Evolutionary conservation across 2,888 invertebrate species (phyloP).

Genomic region (Himalopsyche kuldschensis): DNA sequence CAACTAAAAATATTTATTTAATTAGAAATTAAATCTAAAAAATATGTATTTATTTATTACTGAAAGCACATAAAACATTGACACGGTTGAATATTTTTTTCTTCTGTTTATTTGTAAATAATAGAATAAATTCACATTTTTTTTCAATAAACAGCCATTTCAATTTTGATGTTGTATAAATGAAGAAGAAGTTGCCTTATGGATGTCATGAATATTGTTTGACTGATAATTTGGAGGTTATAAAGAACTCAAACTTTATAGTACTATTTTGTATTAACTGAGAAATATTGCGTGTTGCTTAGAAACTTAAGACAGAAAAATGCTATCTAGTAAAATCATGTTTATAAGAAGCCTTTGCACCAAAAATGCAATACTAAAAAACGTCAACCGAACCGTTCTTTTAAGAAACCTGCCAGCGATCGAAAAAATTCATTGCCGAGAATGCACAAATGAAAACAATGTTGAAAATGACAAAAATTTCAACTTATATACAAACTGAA

Average conservation of each 20-base stretch:
- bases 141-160: background rate
- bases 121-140: too few relatives aligned
- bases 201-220: background rate
- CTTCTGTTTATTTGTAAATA: too few relatives aligned
- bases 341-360: background rate
- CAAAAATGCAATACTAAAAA: background rate
- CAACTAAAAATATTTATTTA: too few relatives aligned
- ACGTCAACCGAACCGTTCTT: background rate
- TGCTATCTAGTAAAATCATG: background rate
- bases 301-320: background rate
- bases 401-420: background rate
- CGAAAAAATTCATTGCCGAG: background rate
- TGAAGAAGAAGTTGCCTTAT: background rate
- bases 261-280: background rate
- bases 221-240: background rate
- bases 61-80: too few relatives aligned
- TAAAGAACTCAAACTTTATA: background rate
- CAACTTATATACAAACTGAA: conserved; percentile 47
- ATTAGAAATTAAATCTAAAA: too few relatives aligned
- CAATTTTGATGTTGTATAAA: background rate
- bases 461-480: conserved; percentile 39
- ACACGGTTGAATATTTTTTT: too few relatives aligned
- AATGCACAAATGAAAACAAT: background rate
- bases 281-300: background rate
- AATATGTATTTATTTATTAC: too few relatives aligned